phyloP scores from a whole-genome alignment of 2,797 vertebrate genomes.

The Eptatretus atami region DNA sequence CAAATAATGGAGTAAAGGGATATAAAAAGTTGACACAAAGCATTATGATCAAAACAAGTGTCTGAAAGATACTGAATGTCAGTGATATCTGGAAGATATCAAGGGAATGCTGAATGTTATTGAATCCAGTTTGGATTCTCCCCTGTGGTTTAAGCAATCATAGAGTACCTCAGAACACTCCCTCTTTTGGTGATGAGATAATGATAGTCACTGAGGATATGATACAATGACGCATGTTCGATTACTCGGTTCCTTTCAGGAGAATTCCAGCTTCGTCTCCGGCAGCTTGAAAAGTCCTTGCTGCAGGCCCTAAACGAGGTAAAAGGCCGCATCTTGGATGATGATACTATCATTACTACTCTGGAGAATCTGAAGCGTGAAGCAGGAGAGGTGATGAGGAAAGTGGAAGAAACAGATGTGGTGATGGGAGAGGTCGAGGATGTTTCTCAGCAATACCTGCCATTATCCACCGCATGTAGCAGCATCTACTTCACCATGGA shows the following conservation, averaged over 20 bases:
- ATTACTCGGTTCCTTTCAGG: constrained; percentile 17
- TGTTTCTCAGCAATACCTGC: constrained; percentile 81
- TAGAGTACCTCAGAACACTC: no score
- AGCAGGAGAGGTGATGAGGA: constrained; percentile 80
- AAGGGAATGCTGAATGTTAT: no score
- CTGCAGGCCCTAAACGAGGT: constrained; percentile 91
- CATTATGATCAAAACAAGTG: no score
- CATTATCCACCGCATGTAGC: constrained; percentile 78
- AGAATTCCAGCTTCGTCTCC: constrained; percentile 76
- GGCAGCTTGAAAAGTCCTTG: constrained; percentile 81
- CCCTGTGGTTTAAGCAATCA: no score
- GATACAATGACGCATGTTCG: not conserved
- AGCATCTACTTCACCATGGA: constrained; percentile 99
- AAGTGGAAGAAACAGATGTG: constrained; percentile 88
- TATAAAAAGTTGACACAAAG: no score
- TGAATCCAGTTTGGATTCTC: no score
- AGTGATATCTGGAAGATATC: no score
- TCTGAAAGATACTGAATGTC: no score
- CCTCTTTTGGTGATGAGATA: no score
- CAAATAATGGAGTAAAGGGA: no score
- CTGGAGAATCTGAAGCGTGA: constrained; percentile 91
- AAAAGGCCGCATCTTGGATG: constrained; percentile 82
- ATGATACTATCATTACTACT: constrained; percentile 92
- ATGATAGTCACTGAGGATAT: no score
- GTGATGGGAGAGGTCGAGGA: constrained; percentile 93